phyloP scores from a whole-genome alignment of 2,888 invertebrate species.

The Bombyx huttoni region DNA sequence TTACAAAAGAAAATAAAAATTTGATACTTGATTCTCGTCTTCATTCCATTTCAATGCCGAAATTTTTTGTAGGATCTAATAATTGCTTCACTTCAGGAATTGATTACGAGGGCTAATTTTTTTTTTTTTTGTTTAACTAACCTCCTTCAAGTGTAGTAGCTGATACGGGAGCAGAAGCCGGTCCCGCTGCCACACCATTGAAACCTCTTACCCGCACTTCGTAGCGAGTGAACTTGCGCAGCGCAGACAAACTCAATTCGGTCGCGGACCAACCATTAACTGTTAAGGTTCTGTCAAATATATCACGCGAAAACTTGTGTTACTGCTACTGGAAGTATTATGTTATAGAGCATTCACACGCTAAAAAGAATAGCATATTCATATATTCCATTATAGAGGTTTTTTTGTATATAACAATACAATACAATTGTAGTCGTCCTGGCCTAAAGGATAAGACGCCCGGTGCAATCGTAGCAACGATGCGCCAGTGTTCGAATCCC shows the following conservation, averaged over 20 bases:
- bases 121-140: slow-evolving; percentile 13
- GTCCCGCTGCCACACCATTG: slow-evolving; percentile 85
- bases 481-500: too few relatives aligned
- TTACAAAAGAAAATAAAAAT: too few relatives aligned
- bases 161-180: slow-evolving; percentile 77
- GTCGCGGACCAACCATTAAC: slow-evolving; percentile 82
- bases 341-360: too few relatives aligned
- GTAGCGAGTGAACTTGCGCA: slow-evolving; percentile 85
- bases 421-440: too few relatives aligned
- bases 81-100: background rate
- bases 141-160: slow-evolving; percentile 83
- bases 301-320: background rate
- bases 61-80: background rate
- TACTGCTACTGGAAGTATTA: too few relatives aligned
- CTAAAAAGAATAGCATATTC: too few relatives aligned
- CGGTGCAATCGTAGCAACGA: too few relatives aligned
- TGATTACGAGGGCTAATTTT: background rate
- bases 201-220: slow-evolving; percentile 84
- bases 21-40: too few relatives aligned
- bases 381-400: too few relatives aligned
- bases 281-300: slow-evolving; percentile 61
- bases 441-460: too few relatives aligned
- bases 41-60: too few relatives aligned
- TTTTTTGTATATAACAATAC: too few relatives aligned
- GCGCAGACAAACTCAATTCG: slow-evolving; percentile 74